Conservation (phyloP, 2,797 vertebrate species). For the Melanogrammus aeglefinus region DNA sequence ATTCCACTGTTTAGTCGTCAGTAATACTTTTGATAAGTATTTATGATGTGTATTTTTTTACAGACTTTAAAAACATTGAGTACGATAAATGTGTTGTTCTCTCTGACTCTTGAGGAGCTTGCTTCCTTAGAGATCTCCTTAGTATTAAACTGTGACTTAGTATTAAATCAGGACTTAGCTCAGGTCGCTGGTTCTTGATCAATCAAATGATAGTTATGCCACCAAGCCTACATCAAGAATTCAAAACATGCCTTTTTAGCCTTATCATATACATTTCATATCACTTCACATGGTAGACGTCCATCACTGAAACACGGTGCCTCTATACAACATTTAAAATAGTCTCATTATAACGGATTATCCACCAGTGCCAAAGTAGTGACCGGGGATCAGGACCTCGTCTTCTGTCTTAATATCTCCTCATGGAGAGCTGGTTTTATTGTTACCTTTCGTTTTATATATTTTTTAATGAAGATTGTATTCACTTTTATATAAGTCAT, state of each 20-base stretch:
- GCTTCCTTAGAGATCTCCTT: background rate
- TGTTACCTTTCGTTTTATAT: constrained; percentile 31
- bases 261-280: background rate
- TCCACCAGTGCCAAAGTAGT: background rate
- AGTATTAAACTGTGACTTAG: background rate
- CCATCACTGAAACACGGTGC: background rate
- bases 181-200: background rate
- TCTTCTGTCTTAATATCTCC: background rate
- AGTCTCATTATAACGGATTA: background rate
- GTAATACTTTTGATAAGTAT: background rate
- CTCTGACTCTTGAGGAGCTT: background rate
- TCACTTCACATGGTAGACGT: background rate
- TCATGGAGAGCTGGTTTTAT: constrained; percentile 17
- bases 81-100: background rate
- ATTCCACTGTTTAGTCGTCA: background rate
- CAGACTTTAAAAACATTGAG: background rate
- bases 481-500: constrained; percentile 50
- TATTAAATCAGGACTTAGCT: background rate
- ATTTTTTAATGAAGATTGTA: constrained; percentile 49
- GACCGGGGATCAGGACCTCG: background rate
- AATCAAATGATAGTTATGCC: background rate
- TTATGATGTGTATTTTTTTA: background rate
- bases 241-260: background rate
- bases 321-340: background rate
- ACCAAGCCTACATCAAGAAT: background rate